Base-by-base conservation (phyloP, 2,113 vertebrate genomes). In the Saimiri boliviensis region DNA sequence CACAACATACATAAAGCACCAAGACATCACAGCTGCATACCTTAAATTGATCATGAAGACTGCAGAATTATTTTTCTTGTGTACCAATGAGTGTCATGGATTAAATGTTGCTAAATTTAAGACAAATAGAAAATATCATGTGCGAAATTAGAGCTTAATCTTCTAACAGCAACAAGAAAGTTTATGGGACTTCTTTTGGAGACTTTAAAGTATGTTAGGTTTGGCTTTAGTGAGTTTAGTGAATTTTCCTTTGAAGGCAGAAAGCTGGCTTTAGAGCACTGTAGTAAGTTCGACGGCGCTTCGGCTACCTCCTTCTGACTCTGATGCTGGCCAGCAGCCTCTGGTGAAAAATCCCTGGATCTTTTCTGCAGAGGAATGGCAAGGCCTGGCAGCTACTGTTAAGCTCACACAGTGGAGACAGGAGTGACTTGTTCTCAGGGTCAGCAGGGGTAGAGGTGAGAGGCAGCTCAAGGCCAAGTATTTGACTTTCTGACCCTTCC, bases 401-500 rank as follows among this genome's bases (percentile, higher is more conserved):
- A 40, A 17, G 32, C 40, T 96, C 89, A 85, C 93, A 87, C 25
- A 73, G 52, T 52, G 52, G 58, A 82, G 54, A 70, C 0, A 14
- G 58, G 87, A 82, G 79, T 76, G 94, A 86, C 89, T 94, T 73
- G 49, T 94, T 91, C 40, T 80, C 21, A 19, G 68, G 71, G 52
- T 73, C 70, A 16, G 40, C 49, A 54, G 16, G 42, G 79, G 30
- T 74, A 60, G 58, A 91, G 83, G 91, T 60, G 27, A 93, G 82
- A 93, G 73, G 73, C 76, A 74, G 80, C 73, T 92, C 58, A 85
- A 88, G 83, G 70, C 79, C 91, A 91, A 94, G 93, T 54, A 63
- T 70, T 85, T 88, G 80, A 73, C 71, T 95, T 95, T 54, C 58
- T 90, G 92, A 95, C 32, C 73, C 52, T 93, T 96, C 82, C 86